Conservation (phyloP, 2,113 vertebrate genomes). For the Pelvicachromis taeniatus region DNA sequence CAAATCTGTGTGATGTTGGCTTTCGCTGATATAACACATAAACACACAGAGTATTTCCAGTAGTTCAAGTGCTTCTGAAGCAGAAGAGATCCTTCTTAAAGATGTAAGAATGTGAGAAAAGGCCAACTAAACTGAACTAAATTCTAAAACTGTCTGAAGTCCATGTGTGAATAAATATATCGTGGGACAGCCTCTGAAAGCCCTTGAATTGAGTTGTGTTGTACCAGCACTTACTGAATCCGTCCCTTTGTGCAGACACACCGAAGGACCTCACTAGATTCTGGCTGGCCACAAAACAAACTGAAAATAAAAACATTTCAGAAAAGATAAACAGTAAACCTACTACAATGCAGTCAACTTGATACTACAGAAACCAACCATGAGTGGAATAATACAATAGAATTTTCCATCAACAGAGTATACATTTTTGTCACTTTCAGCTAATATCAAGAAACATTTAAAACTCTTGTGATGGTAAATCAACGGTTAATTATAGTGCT, state of each 20-base stretch:
- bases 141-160: neutral
- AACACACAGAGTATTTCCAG: neutral
- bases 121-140: neutral
- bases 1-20: neutral
- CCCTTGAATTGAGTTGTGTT: neutral
- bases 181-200: neutral
- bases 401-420: neutral
- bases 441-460: neutral
- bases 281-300: slow-evolving; percentile 36
- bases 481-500: neutral
- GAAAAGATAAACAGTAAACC: neutral
- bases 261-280: slow-evolving; percentile 62
- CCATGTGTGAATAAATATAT: neutral
- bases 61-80: neutral
- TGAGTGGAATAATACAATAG: neutral
- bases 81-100: neutral
- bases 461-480: neutral
- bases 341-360: neutral
- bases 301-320: slow-evolving; percentile 3
- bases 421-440: neutral
- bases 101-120: neutral
- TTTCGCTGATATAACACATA: neutral
- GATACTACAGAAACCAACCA: neutral
- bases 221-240: slow-evolving; percentile 68
- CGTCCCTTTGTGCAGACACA: slow-evolving; percentile 56